Conservation (phyloP, 1,140 invertebrate species). For the Bombus superbus region DNA sequence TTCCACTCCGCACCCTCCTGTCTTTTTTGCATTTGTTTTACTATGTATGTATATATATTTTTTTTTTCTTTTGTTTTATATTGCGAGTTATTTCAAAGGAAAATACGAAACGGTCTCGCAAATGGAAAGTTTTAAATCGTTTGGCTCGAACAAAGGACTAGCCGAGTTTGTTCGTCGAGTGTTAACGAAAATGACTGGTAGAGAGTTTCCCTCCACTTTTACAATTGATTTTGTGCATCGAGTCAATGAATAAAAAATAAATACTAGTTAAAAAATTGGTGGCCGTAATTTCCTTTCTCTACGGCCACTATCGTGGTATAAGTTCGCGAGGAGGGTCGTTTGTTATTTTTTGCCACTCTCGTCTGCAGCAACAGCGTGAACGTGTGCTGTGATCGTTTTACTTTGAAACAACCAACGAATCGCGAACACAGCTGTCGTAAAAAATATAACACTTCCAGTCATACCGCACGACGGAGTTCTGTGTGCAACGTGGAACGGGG, state of each 20-base stretch:
- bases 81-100: background rate
- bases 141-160: background rate
- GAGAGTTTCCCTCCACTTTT: background rate
- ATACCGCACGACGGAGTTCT: background rate
- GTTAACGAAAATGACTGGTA: background rate
- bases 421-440: background rate
- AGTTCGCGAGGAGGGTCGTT: background rate
- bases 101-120: background rate
- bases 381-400: background rate
- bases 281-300: background rate
- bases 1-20: background rate
- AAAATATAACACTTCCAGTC: constrained; percentile 17
- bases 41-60: background rate
- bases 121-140: constrained; percentile 10
- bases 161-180: background rate
- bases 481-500: background rate
- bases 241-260: background rate
- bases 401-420: background rate
- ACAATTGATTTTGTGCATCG: background rate
- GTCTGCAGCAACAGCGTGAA: background rate
- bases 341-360: background rate
- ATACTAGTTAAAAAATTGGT: background rate
- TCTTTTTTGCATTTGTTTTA: background rate
- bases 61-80: background rate
- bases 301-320: background rate